Percentiles rank a stretch among this genome's conserved stretches.
phyloP scores from a whole-genome alignment of 2,888 invertebrate species.

The Eupithecia abbreviata region DNA sequence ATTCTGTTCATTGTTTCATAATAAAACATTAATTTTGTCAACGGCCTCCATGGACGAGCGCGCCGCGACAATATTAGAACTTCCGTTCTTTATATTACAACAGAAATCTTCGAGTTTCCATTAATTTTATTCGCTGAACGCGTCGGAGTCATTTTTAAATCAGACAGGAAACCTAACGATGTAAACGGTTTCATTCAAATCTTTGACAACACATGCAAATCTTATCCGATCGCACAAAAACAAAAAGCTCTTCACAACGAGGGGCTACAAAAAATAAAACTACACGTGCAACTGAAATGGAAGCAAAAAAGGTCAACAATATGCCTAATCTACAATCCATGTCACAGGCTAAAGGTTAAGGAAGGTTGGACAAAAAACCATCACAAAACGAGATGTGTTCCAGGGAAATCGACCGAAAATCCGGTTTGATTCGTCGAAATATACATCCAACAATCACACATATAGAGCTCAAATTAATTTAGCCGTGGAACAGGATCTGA shows the following conservation, averaged over 20 bases:
- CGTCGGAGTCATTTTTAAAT: constrained; percentile 47
- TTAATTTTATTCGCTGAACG: constrained; percentile 58
- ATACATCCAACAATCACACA: constrained; percentile 51
- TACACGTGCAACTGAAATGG: constrained; percentile 77
- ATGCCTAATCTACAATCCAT: constrained; percentile 83
- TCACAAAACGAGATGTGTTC: constrained; percentile 70
- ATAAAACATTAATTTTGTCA: constrained; percentile 82
- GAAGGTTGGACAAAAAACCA: constrained; percentile 80
- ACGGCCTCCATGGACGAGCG: constrained; percentile 70
- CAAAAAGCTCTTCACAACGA: constrained; percentile 64
- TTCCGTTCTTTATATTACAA: constrained; percentile 67
- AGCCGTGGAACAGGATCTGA: constrained; percentile 52
- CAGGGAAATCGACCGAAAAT: constrained; percentile 72
- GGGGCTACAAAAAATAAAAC: constrained; percentile 68
- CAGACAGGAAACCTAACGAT: constrained; percentile 59
- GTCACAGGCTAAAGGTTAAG: constrained; percentile 83
- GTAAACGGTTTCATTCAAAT: constrained; percentile 54
- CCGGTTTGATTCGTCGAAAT: constrained; percentile 48
- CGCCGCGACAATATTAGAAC: constrained; percentile 75
- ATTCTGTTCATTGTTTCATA: constrained; percentile 81
- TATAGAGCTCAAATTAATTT: constrained; percentile 61
- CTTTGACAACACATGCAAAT: constrained; percentile 72
- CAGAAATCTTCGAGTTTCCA: constrained; percentile 54
- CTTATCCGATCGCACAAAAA: constrained; percentile 65
- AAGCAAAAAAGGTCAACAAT: constrained; percentile 82